A percentile compares a stretch with the other conserved stretches of the same genome.
phyloP scores from a whole-genome alignment of 2,888 invertebrate genomes.

The Trichogramma dendrolimi region DNA sequence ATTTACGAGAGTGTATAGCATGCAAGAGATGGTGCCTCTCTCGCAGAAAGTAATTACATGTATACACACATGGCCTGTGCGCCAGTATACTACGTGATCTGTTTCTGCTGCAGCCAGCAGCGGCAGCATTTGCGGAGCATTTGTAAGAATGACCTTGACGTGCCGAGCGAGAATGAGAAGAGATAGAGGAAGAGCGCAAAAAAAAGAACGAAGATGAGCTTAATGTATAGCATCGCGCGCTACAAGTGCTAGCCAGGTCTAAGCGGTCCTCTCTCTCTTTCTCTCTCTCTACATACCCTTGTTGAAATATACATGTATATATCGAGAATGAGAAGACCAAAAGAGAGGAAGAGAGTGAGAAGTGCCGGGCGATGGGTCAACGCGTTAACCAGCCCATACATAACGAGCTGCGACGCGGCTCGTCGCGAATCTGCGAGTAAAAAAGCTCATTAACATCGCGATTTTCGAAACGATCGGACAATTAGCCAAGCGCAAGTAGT shows the following conservation, averaged over 20 bases:
- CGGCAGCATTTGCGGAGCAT: slow-evolving; percentile 25
- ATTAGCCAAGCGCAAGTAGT: too few relatives aligned
- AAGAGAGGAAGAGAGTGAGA: too few relatives aligned
- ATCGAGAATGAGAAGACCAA: too few relatives aligned
- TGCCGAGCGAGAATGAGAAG: slow-evolving; percentile 14
- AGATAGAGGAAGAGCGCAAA: slow-evolving; percentile 11
- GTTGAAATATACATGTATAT: too few relatives aligned
- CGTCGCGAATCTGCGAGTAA: too few relatives aligned
- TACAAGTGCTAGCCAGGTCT: background rate
- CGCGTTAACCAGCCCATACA: too few relatives aligned
- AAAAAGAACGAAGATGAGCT: background rate
- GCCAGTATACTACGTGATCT: slow-evolving; percentile 3
- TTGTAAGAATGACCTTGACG: slow-evolving; percentile 41
- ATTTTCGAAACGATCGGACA: too few relatives aligned
- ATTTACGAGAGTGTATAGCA: too few relatives aligned
- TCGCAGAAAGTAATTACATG: slow-evolving; percentile 1
- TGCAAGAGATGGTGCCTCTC: slow-evolving; percentile 1
- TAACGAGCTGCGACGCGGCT: too few relatives aligned
- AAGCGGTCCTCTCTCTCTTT: slow-evolving; percentile 1
- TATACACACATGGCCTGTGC: slow-evolving; percentile 1
- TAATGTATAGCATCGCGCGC: slow-evolving; percentile 17
- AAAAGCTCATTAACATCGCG: too few relatives aligned
- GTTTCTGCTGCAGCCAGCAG: slow-evolving; percentile 10
- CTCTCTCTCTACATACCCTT: background rate
- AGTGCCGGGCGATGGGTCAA: too few relatives aligned